Evolutionary conservation across 2,888 invertebrate species (phyloP).

Genomic region (Epistrophe eligans): DNA sequence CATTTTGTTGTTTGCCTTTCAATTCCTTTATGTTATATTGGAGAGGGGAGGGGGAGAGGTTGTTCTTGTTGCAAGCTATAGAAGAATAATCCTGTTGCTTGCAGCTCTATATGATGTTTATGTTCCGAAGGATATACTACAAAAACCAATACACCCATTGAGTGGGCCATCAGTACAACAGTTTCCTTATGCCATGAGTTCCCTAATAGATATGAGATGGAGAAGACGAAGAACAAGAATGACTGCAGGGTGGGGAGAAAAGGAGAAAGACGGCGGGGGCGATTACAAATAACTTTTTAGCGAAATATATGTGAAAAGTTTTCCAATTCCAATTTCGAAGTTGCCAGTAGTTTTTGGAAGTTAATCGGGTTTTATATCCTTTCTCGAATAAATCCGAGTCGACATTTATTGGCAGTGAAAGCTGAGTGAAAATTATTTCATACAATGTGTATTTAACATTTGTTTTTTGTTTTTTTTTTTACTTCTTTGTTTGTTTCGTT

Average conservation of each 20-base stretch:
- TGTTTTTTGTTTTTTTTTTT: not conserved
- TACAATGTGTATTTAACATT: slow-evolving; percentile 56
- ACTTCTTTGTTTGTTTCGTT: not conserved
- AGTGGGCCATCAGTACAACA: not conserved
- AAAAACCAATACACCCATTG: slow-evolving; percentile 22
- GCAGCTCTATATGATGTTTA: not conserved
- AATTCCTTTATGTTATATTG: not conserved
- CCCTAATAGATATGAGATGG: slow-evolving; percentile 15
- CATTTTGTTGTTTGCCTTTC: slow-evolving; percentile 71
- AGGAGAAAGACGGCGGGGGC: slow-evolving; percentile 33
- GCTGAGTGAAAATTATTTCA: slow-evolving; percentile 72
- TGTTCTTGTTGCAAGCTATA: slow-evolving; percentile 18
- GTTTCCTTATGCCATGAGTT: slow-evolving; percentile 39
- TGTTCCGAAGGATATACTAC: slow-evolving; percentile 42
- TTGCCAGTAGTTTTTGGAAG: slow-evolving; percentile 74
- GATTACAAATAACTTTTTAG: slow-evolving; percentile 75
- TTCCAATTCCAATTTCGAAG: slow-evolving; percentile 75
- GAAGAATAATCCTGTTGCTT: slow-evolving; percentile 66
- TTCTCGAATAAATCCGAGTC: slow-evolving; percentile 69
- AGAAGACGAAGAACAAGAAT: not conserved
- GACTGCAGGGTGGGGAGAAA: not conserved
- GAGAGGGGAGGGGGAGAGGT: not conserved
- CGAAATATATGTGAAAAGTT: slow-evolving; percentile 76
- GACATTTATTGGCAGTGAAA: slow-evolving; percentile 73
- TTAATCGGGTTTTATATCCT: slow-evolving; percentile 75